Conservation (phyloP, 1,140 invertebrate species). For the Heliconius congener region DNA sequence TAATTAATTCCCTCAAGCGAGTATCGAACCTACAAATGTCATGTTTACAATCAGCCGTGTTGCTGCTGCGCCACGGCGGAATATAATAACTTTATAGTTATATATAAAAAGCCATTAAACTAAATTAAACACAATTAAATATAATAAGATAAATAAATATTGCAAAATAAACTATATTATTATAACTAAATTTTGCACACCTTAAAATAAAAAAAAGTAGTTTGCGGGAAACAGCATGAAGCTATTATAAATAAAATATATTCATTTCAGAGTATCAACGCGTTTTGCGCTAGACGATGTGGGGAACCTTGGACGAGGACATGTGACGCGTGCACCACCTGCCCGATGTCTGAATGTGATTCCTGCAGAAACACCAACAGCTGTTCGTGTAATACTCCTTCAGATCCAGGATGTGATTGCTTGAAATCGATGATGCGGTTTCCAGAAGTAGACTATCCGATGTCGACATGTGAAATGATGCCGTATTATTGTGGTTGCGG, state of each 20-base stretch:
- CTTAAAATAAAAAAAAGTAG: too few species aligned
- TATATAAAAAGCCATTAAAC: too few species aligned
- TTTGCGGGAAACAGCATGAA: too few species aligned
- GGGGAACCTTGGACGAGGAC: slow-evolving; percentile 1
- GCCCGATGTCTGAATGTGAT: slow-evolving; percentile 18
- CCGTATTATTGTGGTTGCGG: slow-evolving; percentile 42
- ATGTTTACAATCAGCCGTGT: too few species aligned
- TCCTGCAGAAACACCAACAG: slow-evolving; percentile 1
- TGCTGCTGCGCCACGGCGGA: too few species aligned
- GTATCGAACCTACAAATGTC: too few species aligned
- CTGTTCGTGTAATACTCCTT: slow-evolving; percentile 10
- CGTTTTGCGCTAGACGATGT: slow-evolving; percentile 16
- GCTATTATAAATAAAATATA: neutral
- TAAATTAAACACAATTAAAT: too few species aligned
- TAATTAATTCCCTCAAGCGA: too few species aligned
- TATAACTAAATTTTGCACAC: too few species aligned
- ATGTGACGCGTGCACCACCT: neutral
- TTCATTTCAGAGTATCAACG: slow-evolving; percentile 21
- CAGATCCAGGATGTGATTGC: slow-evolving; percentile 34
- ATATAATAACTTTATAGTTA: too few species aligned
- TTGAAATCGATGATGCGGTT: slow-evolving; percentile 41
- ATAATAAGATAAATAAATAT: too few species aligned
- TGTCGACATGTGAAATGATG: slow-evolving; percentile 41
- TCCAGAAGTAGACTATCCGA: slow-evolving; percentile 54
- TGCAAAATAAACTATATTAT: too few species aligned